Percentiles rank a stretch among this genome's conserved stretches.
These are phyloP conservation scores for Himalopsyche japonica DNA, from an alignment of 2,888 invertebrate genomes.

Conservation along the genomic window DNA sequence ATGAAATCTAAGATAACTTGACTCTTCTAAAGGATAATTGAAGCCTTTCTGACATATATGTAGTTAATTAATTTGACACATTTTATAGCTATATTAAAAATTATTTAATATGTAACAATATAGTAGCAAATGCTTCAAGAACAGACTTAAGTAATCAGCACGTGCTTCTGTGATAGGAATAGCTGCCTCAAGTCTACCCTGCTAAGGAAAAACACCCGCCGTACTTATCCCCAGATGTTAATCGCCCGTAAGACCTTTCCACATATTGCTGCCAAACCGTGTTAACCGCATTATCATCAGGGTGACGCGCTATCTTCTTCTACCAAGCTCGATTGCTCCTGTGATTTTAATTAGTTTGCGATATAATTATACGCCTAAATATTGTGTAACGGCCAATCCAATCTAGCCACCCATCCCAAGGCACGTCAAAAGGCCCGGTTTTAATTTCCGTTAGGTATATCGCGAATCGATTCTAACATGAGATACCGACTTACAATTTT, in stretches of 20 bases:
- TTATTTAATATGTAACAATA: too few species aligned
- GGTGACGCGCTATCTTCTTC: background rate
- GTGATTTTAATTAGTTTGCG: background rate
- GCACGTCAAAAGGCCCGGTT: background rate
- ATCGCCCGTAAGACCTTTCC: background rate
- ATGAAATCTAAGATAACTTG: too few species aligned
- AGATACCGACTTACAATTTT: background rate
- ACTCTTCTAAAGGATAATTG: too few species aligned
- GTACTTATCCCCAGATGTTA: background rate
- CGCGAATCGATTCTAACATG: background rate
- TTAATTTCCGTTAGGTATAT: background rate
- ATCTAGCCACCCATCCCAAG: background rate
- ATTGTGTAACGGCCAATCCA: background rate
- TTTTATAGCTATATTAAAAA: too few species aligned
- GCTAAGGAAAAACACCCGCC: too few species aligned
- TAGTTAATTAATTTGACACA: too few species aligned
- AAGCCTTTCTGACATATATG: too few species aligned
- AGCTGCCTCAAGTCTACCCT: too few species aligned
- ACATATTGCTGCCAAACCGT: background rate
- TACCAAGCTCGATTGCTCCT: background rate
- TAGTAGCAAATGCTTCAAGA: too few species aligned
- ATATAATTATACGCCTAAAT: background rate
- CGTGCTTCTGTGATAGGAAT: too few species aligned
- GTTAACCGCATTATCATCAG: background rate
- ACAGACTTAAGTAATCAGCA: too few species aligned